Evolutionary conservation across 2,888 invertebrate genomes (phyloP).

Genomic region (Xestoiulus laeticollis): DNA sequence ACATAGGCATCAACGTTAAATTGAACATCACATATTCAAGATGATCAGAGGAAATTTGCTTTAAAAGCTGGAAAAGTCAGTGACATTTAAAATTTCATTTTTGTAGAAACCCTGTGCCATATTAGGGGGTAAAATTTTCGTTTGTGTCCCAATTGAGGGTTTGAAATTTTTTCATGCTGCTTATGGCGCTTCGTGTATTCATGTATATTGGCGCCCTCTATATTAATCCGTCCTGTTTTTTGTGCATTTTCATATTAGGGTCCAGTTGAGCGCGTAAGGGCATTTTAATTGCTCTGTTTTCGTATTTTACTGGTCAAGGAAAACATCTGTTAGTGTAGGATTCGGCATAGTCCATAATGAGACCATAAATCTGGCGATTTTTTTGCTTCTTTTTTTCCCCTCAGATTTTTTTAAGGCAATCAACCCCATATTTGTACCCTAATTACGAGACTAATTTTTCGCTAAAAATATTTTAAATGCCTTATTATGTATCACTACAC

Average conservation of each 20-base stretch:
- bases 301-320: constrained; percentile 2
- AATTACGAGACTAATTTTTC: constrained; percentile 20
- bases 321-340: neutral
- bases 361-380: neutral
- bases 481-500: constrained; percentile 3
- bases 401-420: constrained; percentile 5
- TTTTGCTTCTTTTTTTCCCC: neutral
- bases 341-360: neutral
- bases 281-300: constrained; percentile 8
- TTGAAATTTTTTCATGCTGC: too few species aligned
- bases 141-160: too few species aligned
- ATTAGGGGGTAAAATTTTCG: too few species aligned
- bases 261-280: constrained; percentile 8
- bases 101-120: too few species aligned
- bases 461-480: constrained; percentile 24
- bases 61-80: too few species aligned
- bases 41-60: too few species aligned
- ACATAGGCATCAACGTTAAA: too few species aligned
- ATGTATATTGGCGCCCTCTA: neutral
- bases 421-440: constrained; percentile 12
- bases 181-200: neutral
- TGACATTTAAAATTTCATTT: too few species aligned
- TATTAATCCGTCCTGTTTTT: neutral
- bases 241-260: neutral
- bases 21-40: too few species aligned